phyloP scores from a whole-genome alignment of 2,113 vertebrate species.

The Zootoca vivipara region DNA sequence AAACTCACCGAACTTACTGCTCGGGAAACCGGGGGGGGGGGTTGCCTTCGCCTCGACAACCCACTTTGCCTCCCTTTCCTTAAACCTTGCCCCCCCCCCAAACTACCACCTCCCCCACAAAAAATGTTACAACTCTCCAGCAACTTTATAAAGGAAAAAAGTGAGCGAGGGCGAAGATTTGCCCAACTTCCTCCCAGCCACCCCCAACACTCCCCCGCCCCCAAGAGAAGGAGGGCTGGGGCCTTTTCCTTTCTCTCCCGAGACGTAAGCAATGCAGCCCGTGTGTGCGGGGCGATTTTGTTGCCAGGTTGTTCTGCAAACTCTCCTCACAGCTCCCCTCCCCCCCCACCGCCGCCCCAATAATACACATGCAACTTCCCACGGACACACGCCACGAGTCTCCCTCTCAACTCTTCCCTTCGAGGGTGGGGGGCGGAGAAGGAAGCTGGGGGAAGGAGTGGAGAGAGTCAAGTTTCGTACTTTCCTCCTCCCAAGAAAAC shows the following conservation, averaged over 20 bases:
- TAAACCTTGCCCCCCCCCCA: background rate
- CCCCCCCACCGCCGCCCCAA: background rate
- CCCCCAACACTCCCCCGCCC: background rate
- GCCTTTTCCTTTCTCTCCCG: background rate
- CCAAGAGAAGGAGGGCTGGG: background rate
- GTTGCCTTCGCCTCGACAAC: background rate
- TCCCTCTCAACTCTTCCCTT: background rate
- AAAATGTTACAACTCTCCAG: background rate
- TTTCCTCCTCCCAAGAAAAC: slow-evolving; percentile 49
- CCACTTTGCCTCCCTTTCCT: background rate
- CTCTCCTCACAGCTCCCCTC: background rate
- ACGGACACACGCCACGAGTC: background rate
- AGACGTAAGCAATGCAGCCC: background rate
- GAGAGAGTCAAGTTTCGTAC: background rate
- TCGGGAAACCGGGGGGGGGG: background rate
- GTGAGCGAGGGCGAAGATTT: background rate
- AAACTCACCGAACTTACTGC: background rate
- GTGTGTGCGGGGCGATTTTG: background rate
- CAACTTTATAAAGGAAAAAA: background rate
- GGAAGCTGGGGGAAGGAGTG: background rate
- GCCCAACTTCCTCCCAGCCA: background rate
- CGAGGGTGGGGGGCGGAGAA: background rate
- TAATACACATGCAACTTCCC: background rate
- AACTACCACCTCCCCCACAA: background rate
- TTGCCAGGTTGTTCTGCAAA: background rate